Conservation (phyloP, 2,797 vertebrate genomes). For the Molothrus ater region DNA sequence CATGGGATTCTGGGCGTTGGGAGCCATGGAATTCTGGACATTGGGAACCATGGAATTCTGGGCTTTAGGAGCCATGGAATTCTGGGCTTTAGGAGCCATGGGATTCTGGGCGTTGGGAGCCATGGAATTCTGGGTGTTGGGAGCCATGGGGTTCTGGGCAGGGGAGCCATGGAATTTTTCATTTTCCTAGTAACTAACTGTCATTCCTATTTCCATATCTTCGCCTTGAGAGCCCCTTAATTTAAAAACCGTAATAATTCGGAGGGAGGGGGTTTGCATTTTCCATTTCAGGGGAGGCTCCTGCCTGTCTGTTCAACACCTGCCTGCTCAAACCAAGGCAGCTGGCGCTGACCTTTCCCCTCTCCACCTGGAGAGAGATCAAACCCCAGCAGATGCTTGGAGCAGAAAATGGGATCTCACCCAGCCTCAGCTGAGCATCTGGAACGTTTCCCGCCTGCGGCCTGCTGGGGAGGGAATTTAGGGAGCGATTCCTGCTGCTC, state of each 20-base stretch:
- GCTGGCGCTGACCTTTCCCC: background rate
- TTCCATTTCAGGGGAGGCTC: background rate
- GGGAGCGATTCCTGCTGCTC: background rate
- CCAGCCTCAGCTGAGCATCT: background rate
- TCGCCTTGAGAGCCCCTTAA: background rate
- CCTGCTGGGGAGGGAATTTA: background rate
- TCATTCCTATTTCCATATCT: background rate
- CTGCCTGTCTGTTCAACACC: background rate
- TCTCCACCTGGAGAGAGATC: background rate
- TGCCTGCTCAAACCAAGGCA: background rate
- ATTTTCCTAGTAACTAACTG: background rate
- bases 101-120: too few species aligned
- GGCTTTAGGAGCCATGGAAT: background rate
- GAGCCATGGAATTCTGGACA: too few species aligned
- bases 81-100: too few species aligned
- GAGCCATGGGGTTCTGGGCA: too few species aligned
- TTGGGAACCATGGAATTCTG: too few species aligned
- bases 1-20: too few species aligned
- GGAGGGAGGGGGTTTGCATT: background rate
- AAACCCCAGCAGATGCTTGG: background rate
- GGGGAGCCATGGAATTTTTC: background rate
- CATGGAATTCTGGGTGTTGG: background rate
- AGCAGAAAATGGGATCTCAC: background rate
- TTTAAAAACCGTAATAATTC: background rate
- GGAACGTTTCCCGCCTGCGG: background rate